Evolutionary conservation across 2,888 invertebrate genomes (phyloP).

Genomic region (Taenaris catops): DNA sequence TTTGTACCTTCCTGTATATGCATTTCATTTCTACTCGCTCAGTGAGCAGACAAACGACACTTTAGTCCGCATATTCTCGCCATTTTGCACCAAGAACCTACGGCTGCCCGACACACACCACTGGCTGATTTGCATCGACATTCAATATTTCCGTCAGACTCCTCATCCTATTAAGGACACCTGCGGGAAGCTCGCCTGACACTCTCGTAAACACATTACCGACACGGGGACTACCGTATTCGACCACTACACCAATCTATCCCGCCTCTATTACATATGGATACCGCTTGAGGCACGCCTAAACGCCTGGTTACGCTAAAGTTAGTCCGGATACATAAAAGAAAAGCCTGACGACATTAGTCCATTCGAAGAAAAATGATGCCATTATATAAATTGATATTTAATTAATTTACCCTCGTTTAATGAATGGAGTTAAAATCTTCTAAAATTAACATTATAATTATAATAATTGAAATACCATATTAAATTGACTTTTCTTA

Average conservation of each 20-base stretch:
- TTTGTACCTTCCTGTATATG: constrained; percentile 82
- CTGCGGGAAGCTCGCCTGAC: constrained; percentile 66
- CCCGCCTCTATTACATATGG: no score
- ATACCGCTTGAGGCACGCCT: no score
- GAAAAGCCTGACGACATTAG: no score
- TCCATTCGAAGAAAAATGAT: no score
- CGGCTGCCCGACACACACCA: constrained; percentile 51
- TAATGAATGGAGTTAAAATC: no score
- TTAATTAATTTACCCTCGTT: no score
- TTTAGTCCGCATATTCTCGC: constrained; percentile 65
- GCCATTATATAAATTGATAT: no score
- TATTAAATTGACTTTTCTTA: no score
- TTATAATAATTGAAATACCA: no score
- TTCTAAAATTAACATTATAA: no score
- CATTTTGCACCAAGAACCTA: constrained; percentile 61
- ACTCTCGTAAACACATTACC: constrained; percentile 75
- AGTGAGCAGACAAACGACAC: constrained; percentile 70
- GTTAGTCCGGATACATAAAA: constrained; percentile 43
- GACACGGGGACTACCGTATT: constrained; percentile 67
- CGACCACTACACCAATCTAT: constrained; percentile 45
- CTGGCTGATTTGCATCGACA: constrained; percentile 53
- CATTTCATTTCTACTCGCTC: constrained; percentile 82
- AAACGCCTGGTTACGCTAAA: no score
- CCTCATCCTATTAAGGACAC: constrained; percentile 76
- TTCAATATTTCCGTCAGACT: constrained; percentile 64